Evolutionary conservation across 2,888 invertebrate genomes (phyloP).

Genomic region (Nomada lathburiana): DNA sequence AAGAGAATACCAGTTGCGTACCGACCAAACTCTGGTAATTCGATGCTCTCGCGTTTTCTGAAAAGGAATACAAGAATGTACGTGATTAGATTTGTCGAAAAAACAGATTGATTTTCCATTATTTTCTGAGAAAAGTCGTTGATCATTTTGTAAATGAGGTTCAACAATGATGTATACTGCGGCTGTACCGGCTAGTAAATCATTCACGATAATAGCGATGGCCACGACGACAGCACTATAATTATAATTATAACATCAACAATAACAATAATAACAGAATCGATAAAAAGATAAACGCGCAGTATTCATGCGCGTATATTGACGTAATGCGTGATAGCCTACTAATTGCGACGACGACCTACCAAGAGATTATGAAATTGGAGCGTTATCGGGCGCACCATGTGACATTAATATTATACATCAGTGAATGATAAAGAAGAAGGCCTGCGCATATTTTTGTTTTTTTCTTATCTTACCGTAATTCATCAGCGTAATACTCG

Average conservation of each 20-base stretch:
- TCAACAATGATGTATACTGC: too few species aligned
- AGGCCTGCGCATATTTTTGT: not conserved
- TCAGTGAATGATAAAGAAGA: constrained; percentile 10
- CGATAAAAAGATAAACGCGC: constrained; percentile 38
- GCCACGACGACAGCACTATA: too few species aligned
- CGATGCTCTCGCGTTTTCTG: constrained; percentile 92
- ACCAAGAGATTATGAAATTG: constrained; percentile 11
- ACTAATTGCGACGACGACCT: constrained; percentile 27
- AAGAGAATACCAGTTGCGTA: constrained; percentile 99
- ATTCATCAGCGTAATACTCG: constrained; percentile 93
- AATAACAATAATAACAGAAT: not conserved
- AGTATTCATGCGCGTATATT: not conserved
- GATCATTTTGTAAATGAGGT: too few species aligned
- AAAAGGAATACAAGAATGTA: constrained; percentile 70
- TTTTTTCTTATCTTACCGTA: constrained; percentile 87
- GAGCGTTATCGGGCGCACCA: not conserved
- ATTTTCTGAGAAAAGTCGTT: too few species aligned
- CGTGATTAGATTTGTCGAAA: too few species aligned
- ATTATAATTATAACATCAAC: too few species aligned
- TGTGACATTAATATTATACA: not conserved
- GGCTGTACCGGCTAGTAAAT: too few species aligned
- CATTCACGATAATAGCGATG: too few species aligned
- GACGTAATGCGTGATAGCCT: constrained; percentile 23
- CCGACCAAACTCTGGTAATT: constrained; percentile 93
- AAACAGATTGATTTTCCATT: too few species aligned